Evolutionary conservation across 2,797 vertebrate species (phyloP).

Genomic region (Bradypodion ventrale): DNA sequence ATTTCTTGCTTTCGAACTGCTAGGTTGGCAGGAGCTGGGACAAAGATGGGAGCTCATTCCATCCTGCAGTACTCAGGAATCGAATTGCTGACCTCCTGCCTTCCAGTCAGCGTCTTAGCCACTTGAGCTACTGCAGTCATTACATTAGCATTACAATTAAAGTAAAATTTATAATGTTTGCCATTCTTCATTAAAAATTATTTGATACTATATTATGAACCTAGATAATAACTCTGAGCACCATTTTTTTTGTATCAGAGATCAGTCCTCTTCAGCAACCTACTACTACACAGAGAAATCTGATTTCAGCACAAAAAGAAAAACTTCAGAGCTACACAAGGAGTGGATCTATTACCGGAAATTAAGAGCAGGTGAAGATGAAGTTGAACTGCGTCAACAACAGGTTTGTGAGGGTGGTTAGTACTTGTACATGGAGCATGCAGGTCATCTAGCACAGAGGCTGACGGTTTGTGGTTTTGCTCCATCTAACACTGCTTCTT

Average conservation of each 20-base stretch:
- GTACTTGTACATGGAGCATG: too few species aligned
- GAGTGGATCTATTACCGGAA: constrained; percentile 89
- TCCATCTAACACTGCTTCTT: too few species aligned
- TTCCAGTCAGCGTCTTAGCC: too few species aligned
- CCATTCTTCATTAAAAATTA: not conserved
- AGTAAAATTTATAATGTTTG: not conserved
- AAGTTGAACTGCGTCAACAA: constrained; percentile 80
- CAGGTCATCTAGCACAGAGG: too few species aligned
- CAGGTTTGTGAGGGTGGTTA: constrained; percentile 79
- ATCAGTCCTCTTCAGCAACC: constrained; percentile 89
- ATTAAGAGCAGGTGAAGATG: constrained; percentile 77
- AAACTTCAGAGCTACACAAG: constrained; percentile 64
- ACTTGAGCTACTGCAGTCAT: too few species aligned
- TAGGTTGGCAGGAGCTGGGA: too few species aligned
- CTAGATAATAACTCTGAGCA: not conserved
- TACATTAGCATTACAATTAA: too few species aligned
- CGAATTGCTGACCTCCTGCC: too few species aligned
- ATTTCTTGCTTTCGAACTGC: too few species aligned
- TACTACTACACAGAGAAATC: constrained; percentile 81
- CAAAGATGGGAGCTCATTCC: too few species aligned
- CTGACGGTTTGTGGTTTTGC: too few species aligned
- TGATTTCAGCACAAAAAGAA: constrained; percentile 54
- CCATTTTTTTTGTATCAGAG: constrained; percentile 74
- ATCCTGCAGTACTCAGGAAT: too few species aligned
- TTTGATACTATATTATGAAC: not conserved